Evolutionary conservation across 37 sponge, comb jelly and placozoan species (phyloP).

Genomic region (Crambe crambe): DNA sequence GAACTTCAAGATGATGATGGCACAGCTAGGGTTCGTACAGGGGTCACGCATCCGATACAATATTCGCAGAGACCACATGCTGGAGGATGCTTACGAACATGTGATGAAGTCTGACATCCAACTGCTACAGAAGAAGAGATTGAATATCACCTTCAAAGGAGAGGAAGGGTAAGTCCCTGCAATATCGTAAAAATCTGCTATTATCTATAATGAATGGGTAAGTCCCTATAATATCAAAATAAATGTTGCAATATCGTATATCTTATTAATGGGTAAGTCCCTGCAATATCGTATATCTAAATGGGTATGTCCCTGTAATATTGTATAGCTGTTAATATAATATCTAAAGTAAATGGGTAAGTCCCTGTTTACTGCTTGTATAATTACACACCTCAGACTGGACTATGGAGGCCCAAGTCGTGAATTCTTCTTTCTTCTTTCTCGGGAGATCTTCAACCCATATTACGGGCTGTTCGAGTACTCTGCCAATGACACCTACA

Average conservation of each 20-base stretch:
- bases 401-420: constrained; percentile 93
- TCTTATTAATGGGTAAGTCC: not conserved
- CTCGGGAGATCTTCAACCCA: constrained; percentile 92
- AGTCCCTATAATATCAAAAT: not conserved
- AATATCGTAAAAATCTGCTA: not conserved
- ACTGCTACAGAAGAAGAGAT: constrained; percentile 76
- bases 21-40: constrained; percentile 43
- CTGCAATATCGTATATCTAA: not conserved
- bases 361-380: not conserved
- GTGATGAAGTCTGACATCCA: constrained; percentile 57
- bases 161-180: constrained; percentile 79
- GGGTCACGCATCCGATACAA: constrained; percentile 71
- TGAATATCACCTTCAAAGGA: constrained; percentile 77
- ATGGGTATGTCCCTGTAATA: constrained; percentile 59
- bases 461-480: constrained; percentile 95
- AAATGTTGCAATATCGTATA: no score
- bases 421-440: constrained; percentile 96
- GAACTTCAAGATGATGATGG: constrained; percentile 65
- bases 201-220: not conserved
- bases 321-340: not conserved
- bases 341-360: not conserved
- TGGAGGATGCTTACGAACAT: constrained; percentile 82
- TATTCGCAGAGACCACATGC: constrained; percentile 78
- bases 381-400: constrained; percentile 20
- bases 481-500: constrained; percentile 93